Conservation (phyloP, 2,113 vertebrate species). For the Notothenia rossii region DNA sequence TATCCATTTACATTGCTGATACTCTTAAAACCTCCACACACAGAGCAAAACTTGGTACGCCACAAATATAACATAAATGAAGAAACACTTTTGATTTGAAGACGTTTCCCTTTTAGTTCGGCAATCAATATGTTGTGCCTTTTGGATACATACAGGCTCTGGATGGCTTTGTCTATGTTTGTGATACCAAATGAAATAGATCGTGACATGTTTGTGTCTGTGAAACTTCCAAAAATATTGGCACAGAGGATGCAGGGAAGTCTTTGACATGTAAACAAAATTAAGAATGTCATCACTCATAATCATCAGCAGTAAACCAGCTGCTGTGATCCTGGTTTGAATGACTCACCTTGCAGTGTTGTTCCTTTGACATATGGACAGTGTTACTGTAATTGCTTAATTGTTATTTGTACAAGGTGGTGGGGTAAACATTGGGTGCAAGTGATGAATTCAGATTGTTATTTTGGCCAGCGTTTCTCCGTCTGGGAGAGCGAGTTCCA, state of each 20-base stretch:
- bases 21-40: no score
- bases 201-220: not conserved
- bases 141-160: not conserved
- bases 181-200: not conserved
- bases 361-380: not conserved
- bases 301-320: not conserved
- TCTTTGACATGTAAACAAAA: not conserved
- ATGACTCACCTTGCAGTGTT: not conserved
- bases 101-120: not conserved
- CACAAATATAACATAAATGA: no score
- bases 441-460: slow-evolving; percentile 35
- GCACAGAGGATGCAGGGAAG: not conserved
- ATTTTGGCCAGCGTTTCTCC: slow-evolving; percentile 20
- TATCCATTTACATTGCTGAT: not conserved
- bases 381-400: slow-evolving; percentile 19
- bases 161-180: not conserved
- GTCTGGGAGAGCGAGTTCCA: slow-evolving; percentile 12
- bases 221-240: not conserved
- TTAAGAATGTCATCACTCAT: not conserved
- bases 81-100: not conserved
- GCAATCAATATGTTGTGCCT: not conserved
- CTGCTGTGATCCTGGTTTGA: no score
- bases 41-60: not conserved
- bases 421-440: slow-evolving; percentile 1
- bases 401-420: slow-evolving; percentile 43